Base-by-base conservation (phyloP, 1,140 invertebrate species). In the Trichonephila clavata region DNA sequence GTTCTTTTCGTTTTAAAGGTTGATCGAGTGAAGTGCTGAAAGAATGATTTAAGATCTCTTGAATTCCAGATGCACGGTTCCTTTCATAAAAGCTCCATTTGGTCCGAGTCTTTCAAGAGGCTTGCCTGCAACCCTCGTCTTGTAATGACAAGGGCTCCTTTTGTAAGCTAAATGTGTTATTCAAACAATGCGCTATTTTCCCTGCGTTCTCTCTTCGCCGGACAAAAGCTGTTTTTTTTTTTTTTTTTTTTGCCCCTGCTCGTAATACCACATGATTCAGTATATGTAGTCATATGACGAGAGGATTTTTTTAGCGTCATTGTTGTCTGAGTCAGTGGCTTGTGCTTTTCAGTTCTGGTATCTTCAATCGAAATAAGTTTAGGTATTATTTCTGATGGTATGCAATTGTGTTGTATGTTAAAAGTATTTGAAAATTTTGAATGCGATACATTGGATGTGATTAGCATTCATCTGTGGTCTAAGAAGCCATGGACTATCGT, bases 21-120 rank as follows among this genome's bases (percentile, higher is more conserved):
- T 63, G 39, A 92, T 50, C n/a, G 90, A 92, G 61, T 92, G 80
- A 24, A 21, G 50, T 50, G 90, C 32, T 92, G 90, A 92, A 27
- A 84, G 80, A 92, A 65, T 84, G 89, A 63, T 68, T 84, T 63
- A 65, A 68, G 80, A 92, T 65, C 71, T 63, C 39, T 60, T 77
- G 68, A 60, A 60, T 21, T 57, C 57, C 65, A n/a, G 43, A 57
- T 68, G 65, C 65, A n/a, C 63, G 63, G 63, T 13, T 27, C 24
- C 65, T 68, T 68, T 68, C 65, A 68, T 68, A 68, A 68, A 71
- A 63, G 32, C 87, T 89, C 57, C 32, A 86, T 86, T 43, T 68
- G 63, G 86, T 8, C 18, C 39, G 27, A n/a, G 21, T 68, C 39
- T 87, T 39, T 68, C 61, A 88, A 88, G 86, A 88, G 63, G 32